Conservation (phyloP, 2,797 vertebrate species). For the Paramormyrops hopkinsi region DNA sequence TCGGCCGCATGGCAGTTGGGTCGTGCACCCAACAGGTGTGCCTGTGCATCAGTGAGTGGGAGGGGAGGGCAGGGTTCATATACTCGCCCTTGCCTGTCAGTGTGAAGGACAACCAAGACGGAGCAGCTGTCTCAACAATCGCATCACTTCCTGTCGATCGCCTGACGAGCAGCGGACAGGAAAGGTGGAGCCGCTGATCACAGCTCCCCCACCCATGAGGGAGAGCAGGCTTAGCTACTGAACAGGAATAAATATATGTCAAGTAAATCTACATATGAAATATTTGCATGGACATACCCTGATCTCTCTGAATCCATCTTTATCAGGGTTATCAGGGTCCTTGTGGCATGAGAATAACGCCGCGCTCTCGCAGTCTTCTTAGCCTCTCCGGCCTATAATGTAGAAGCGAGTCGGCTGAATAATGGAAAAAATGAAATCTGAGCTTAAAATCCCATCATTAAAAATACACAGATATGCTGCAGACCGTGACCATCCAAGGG, state of each 20-base stretch:
- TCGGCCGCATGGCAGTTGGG: conserved; percentile 41
- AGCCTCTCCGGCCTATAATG: background rate
- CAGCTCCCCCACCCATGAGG: background rate
- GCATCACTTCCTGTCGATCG: conserved; percentile 21
- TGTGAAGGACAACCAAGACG: conserved; percentile 43
- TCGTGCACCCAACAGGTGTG: conserved; percentile 32
- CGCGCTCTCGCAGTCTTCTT: background rate
- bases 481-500: background rate
- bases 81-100: conserved; percentile 45
- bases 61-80: conserved; percentile 13
- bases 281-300: background rate
- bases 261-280: background rate
- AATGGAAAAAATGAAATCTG: background rate
- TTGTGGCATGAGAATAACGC: background rate
- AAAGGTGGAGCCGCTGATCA: conserved; percentile 9
- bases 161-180: background rate
- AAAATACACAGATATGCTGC: background rate
- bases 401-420: background rate
- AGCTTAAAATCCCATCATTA: background rate
- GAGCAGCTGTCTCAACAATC: conserved; percentile 5
- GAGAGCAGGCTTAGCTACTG: background rate
- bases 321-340: background rate
- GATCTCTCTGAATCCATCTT: background rate
- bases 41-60: conserved; percentile 46
- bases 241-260: background rate